Evolutionary conservation across 2,888 invertebrate species (phyloP), one percentile per base, ranked within the genome.

Genomic region (Drosophila phalerata): DNA sequence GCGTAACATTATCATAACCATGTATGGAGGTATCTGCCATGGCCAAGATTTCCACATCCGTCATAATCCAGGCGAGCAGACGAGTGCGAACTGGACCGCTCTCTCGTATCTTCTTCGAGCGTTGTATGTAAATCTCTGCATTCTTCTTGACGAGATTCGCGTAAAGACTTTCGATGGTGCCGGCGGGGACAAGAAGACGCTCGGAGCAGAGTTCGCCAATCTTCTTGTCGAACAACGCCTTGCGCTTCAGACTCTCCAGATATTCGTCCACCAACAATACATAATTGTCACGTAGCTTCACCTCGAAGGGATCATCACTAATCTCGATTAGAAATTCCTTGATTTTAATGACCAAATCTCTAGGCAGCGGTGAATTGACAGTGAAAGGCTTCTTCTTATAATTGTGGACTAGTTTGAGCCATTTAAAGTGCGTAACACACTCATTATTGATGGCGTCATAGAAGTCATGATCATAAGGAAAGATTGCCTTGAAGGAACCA

Each of bases 261-360:
- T 97, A 98, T 92, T 99, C 99, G 89, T 99, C 99, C 88, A 98
- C 97, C 49, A 98, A 92, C 0, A 99, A 93, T 90, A 98, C 98
- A 91, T 98, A 99, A 92, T 99, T 99, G 85, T 99, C 98, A 0
- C 98, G 95, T 8, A 99, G 93, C 89, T 97, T 97, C 3, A 99
- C 98, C 93, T 99, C 99, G 91, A 99, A 99, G 0, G 99, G 99
- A 94, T 99, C 99, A 91, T 99, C 99, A 77, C 97, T 97, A 93
- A 99, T 95, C 93, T 99, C 98, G 81, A 99, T 95, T 2, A 96
- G 92, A 88, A 98, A 96, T 88, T 97, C 96, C 93, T 98, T 96
- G 87, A 97, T 96, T 94, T 97, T 97, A 48, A 99, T 97, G 58
- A 97, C 94, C 80, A 99, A 93, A 93, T 99, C 99, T 74, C 97